phyloP scores from a whole-genome alignment of 2,888 invertebrate species.

The Reticulitermes lucifugus region DNA sequence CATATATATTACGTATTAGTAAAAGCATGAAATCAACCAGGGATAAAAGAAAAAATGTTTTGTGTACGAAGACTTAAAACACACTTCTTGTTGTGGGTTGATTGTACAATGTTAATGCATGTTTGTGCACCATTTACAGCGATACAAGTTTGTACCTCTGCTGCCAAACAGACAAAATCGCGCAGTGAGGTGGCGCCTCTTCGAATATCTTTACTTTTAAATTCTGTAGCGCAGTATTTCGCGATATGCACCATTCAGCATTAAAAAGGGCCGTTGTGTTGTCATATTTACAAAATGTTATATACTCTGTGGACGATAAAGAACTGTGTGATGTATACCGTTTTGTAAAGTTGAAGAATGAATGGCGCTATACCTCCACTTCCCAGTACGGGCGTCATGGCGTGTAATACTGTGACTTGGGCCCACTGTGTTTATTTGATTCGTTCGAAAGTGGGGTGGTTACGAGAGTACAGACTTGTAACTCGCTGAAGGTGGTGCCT shows the following conservation, averaged over 20 bases:
- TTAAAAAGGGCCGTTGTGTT: too few species aligned
- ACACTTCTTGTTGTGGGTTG: conserved; percentile 21
- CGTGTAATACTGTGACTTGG: too few species aligned
- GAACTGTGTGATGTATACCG: too few species aligned
- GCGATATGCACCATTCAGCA: too few species aligned
- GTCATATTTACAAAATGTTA: background rate
- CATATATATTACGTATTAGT: background rate
- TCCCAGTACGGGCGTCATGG: too few species aligned
- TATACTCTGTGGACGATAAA: background rate
- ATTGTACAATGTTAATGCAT: background rate
- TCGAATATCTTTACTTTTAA: too few species aligned
- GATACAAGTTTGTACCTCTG: background rate
- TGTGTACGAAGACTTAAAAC: conserved; percentile 7
- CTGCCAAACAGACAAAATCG: background rate
- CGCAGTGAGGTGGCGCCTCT: too few species aligned
- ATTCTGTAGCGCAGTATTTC: too few species aligned
- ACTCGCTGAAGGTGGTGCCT: too few species aligned
- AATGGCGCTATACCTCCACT: too few species aligned
- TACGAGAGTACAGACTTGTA: background rate
- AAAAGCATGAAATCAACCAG: background rate
- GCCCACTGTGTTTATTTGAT: background rate
- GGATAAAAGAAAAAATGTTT: background rate
- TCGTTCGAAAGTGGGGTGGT: background rate
- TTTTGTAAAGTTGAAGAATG: too few species aligned
- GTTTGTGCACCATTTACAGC: background rate